These are phyloP conservation scores for Rhadinocentrus ornatus DNA, from an alignment of 2,797 vertebrate genomes.

Conservation along the genomic window DNA sequence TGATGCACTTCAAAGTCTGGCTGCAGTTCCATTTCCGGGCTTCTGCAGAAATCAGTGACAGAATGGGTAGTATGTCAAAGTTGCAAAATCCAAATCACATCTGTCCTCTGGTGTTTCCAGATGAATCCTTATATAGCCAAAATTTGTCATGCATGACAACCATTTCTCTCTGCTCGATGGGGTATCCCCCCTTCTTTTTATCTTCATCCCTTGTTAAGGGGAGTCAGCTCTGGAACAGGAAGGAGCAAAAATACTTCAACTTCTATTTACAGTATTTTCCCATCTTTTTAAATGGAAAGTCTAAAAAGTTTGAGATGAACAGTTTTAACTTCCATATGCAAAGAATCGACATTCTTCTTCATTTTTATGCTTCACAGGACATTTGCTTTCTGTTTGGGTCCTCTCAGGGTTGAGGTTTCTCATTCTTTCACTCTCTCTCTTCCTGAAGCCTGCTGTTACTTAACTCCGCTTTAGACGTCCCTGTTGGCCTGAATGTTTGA, in stretches of 20 bases:
- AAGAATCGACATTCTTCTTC: slow-evolving; percentile 27
- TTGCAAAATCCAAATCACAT: slow-evolving; percentile 17
- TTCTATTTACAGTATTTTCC: not conserved
- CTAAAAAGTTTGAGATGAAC: slow-evolving; percentile 3
- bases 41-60: slow-evolving; percentile 11
- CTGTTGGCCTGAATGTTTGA: slow-evolving; percentile 3
- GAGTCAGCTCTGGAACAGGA: slow-evolving; percentile 1
- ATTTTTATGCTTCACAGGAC: slow-evolving; percentile 52
- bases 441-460: slow-evolving; percentile 33
- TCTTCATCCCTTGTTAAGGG: slow-evolving; percentile 19
- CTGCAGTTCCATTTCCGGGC: slow-evolving; percentile 1
- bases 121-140: not conserved
- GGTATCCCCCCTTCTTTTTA: slow-evolving; percentile 16
- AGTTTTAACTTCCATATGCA: slow-evolving; percentile 48
- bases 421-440: slow-evolving; percentile 46
- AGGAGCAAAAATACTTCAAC: slow-evolving; percentile 8
- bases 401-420: slow-evolving; percentile 19
- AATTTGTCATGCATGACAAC: slow-evolving; percentile 23
- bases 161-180: slow-evolving; percentile 14
- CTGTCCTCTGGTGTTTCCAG: slow-evolving; percentile 13
- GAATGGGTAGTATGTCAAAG: slow-evolving; percentile 7
- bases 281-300: slow-evolving; percentile 7
- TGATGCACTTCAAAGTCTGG: slow-evolving; percentile 17
- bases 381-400: slow-evolving; percentile 53
- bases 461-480: slow-evolving; percentile 9